phyloP scores from a whole-genome alignment of 2,113 vertebrate genomes.

The Trochalopteron elliotii region DNA sequence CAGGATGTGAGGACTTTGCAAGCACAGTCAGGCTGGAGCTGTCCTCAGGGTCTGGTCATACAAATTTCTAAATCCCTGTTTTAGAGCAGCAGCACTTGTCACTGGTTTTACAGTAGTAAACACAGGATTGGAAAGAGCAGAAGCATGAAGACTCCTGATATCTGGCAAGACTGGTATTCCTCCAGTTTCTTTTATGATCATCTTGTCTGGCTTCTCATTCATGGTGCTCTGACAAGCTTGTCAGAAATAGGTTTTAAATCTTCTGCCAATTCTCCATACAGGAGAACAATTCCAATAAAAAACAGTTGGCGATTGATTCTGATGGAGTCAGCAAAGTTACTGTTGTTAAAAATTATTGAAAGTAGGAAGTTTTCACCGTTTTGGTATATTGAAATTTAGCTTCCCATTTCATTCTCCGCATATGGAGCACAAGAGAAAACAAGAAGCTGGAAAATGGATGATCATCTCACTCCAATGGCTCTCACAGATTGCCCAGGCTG shows the following conservation, averaged over 20 bases:
- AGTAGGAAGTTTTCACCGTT: background rate
- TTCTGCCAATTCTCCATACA: background rate
- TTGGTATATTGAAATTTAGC: background rate
- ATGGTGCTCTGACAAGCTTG: background rate
- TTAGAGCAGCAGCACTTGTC: background rate
- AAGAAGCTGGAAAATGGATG: background rate
- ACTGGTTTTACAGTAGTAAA: background rate
- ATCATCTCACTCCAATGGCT: background rate
- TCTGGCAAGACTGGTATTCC: rapidly evolving
- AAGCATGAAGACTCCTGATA: background rate
- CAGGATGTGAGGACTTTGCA: background rate
- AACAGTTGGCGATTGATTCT: background rate
- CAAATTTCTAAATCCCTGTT: background rate
- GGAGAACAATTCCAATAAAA: background rate
- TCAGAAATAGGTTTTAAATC: background rate
- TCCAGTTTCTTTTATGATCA: background rate
- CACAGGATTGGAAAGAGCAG: background rate
- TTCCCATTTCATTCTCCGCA: background rate
- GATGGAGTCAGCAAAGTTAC: background rate
- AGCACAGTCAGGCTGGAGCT: background rate
- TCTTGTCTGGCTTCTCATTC: background rate
- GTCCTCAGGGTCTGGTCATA: rapidly evolving
- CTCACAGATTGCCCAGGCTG: background rate
- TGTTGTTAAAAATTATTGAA: background rate
- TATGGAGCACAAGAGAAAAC: background rate